phyloP scores from a whole-genome alignment of 2,113 vertebrate genomes.

The Cyphomyrus plagiostoma region DNA sequence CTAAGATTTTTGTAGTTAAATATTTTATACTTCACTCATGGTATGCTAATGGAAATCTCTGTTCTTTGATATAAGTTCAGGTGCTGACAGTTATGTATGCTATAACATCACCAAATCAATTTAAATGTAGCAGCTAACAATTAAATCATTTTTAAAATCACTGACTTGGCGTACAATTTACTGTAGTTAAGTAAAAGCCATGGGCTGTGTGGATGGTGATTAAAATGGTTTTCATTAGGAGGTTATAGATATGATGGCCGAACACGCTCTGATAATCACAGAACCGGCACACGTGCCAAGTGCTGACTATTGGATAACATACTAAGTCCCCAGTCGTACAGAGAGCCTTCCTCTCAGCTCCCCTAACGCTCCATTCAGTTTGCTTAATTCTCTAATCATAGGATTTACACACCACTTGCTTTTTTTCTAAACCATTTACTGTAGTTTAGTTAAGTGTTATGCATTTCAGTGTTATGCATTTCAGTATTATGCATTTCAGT shows the following conservation, averaged over 20 bases:
- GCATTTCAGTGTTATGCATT: not conserved
- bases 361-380: not conserved
- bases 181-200: slow-evolving; percentile 49
- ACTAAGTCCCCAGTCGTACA: slow-evolving; percentile 41
- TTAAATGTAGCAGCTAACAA: slow-evolving; percentile 19
- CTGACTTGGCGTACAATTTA: slow-evolving; percentile 49
- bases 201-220: slow-evolving; percentile 45
- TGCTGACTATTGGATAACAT: slow-evolving; percentile 39
- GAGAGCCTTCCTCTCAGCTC: not conserved
- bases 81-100: not conserved
- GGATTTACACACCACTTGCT: not conserved
- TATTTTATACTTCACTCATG: not conserved
- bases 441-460: not conserved
- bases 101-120: not conserved
- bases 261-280: slow-evolving; percentile 48
- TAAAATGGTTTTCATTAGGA: slow-evolving; percentile 57
- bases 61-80: not conserved
- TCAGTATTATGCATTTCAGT: not conserved
- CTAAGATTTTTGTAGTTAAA: not conserved
- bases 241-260: slow-evolving; percentile 47
- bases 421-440: not conserved
- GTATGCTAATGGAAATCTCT: not conserved
- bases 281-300: slow-evolving; percentile 21
- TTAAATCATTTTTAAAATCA: slow-evolving; percentile 50
- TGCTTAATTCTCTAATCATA: not conserved